Evolutionary conservation across 2,797 vertebrate species (phyloP).

Genomic region (Poecilia gillii): DNA sequence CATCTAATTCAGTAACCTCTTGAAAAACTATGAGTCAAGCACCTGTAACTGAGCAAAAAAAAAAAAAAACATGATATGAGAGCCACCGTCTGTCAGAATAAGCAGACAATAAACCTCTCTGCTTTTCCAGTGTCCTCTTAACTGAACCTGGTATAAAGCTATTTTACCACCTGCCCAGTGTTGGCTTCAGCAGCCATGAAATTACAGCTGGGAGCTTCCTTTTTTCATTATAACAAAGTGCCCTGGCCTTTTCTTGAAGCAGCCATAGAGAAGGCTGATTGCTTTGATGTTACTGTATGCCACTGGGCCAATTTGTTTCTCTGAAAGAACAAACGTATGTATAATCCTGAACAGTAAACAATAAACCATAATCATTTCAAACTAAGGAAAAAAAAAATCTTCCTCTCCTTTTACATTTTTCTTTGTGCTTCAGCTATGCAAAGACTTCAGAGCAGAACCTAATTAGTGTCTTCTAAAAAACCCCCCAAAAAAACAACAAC

Average conservation of each 20-base stretch:
- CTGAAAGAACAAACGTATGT: slow-evolving; percentile 55
- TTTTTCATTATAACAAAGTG: slow-evolving; percentile 70
- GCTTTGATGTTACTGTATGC: slow-evolving; percentile 66
- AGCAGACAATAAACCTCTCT: slow-evolving; percentile 71
- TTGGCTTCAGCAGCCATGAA: slow-evolving; percentile 79
- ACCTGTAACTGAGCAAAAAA: slow-evolving; percentile 41
- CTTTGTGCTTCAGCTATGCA: slow-evolving; percentile 21
- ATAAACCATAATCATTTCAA: slow-evolving; percentile 9
- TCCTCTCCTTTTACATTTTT: neutral
- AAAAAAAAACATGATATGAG: slow-evolving; percentile 54
- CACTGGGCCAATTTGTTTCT: slow-evolving; percentile 61
- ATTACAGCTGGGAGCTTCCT: slow-evolving; percentile 76
- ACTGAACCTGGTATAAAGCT: slow-evolving; percentile 79
- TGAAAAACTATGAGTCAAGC: slow-evolving; percentile 53
- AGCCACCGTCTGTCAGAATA: slow-evolving; percentile 66
- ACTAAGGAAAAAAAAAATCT: neutral
- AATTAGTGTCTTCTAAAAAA: slow-evolving; percentile 21
- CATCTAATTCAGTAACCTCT: slow-evolving; percentile 41
- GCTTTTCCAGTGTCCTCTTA: slow-evolving; percentile 68
- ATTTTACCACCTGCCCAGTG: slow-evolving; percentile 73
- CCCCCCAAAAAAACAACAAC: neutral
- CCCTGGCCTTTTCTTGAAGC: slow-evolving; percentile 69
- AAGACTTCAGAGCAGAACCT: slow-evolving; percentile 18
- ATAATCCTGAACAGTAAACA: slow-evolving; percentile 35
- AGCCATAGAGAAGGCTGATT: slow-evolving; percentile 53